Conservation (phyloP, 37 sponge, comb jelly and placozoan genomes). For the Spongia lamella region DNA sequence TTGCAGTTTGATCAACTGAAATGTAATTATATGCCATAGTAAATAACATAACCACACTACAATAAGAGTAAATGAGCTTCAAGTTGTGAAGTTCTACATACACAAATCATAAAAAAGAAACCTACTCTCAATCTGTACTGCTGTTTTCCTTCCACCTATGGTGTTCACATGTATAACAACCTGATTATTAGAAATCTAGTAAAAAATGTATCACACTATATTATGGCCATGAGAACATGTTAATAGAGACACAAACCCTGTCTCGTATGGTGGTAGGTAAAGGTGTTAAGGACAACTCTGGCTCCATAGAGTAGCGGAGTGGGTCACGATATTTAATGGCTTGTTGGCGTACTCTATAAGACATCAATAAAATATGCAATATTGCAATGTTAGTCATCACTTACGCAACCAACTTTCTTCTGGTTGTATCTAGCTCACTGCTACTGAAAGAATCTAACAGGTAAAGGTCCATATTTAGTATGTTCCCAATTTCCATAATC, state of each 20-base stretch:
- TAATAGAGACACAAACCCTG: no score
- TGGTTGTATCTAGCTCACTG: constrained; percentile 82
- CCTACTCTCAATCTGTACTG: no score
- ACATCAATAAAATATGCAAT: not conserved
- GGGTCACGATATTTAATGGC: constrained; percentile 58
- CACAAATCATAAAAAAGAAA: no score
- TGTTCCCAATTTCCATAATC: constrained; percentile 72
- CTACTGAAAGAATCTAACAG: constrained; percentile 80
- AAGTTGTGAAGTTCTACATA: no score
- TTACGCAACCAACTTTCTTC: constrained; percentile 84
- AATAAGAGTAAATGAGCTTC: no score
- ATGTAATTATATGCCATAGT: no score
- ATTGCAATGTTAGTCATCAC: no score
- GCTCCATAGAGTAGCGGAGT: constrained; percentile 71
- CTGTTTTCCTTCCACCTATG: not conserved
- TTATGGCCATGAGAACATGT: no score
- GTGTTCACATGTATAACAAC: constrained; percentile 48
- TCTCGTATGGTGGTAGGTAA: constrained; percentile 44
- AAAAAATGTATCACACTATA: not conserved
- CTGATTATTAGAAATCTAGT: constrained; percentile 29
- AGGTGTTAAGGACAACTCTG: constrained; percentile 20
- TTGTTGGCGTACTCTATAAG: constrained; percentile 68
- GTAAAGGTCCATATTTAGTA: constrained; percentile 81
- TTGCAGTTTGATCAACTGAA: constrained; percentile 45
- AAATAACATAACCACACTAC: no score